Base-by-base conservation (phyloP, 1,140 invertebrate genomes). In the Thaumatotibia leucotreta region DNA sequence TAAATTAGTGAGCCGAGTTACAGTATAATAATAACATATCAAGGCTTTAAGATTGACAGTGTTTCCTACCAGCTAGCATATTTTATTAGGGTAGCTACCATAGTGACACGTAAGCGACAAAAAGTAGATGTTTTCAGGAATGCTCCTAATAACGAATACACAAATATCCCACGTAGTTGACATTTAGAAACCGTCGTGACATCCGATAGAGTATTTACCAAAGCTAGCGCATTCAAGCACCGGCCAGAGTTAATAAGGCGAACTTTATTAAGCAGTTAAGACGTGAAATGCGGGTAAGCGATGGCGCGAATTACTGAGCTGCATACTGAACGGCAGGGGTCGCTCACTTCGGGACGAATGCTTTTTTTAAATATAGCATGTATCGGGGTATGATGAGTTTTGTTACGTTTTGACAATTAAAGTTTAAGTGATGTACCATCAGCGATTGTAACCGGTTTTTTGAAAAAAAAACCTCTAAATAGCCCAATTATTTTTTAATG, bases 251-350 rank as follows among this genome's bases (percentile, higher is more conserved):
- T 58, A 58, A 58, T 58, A 58, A 58, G 52, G 23, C 14, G 24
- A 31, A 65, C 67, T 70, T 69, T 77, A 74, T 77, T 77, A 74
- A 72, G 75, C 65, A 68, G 68, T 74, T 69, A 62, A 72, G 71
- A 72, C 63, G 65, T 65, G 64, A 62, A 68, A 50, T 50, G 45
- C 45, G 63, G 65, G 52, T 58, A 65, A 65, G 73, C 67, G 70
- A 77, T 78, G 70, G 67, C 70, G 73, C 61, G 72, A 77, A 74
- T 76, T 75, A 75, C 75, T 68, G 69, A 69, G 63, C 64, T 78
- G 78, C 76, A 80, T 80, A 79, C 75, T 62, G 75, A 79, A 80
- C 70, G 65, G 2, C 73, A 76, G 75, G 50, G 64, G 67, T 71
- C 20, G 5, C 14, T 20, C 79, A 82, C 75, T 63, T 69, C 74